Percentiles rank a stretch among this genome's conserved stretches.
Evolutionary conservation across 2,113 vertebrate species (phyloP).

Genomic region (Microtus ochrogaster): DNA sequence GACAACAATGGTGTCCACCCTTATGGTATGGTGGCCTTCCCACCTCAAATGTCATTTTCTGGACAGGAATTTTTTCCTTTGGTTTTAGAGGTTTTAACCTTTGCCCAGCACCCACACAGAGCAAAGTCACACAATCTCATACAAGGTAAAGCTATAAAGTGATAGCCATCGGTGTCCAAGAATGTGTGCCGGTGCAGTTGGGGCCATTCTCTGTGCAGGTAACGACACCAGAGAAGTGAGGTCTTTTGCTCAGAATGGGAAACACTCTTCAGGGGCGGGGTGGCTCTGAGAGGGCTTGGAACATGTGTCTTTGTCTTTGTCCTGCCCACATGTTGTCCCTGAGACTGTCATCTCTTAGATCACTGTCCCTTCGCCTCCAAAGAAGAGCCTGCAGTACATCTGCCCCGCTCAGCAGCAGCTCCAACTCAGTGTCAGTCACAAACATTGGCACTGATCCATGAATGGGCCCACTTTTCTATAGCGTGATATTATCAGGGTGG

Average conservation of each 20-base stretch:
- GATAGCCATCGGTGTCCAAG: neutral
- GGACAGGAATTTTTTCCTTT: neutral
- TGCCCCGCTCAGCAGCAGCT: rapidly evolving
- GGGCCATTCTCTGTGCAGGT: rapidly evolving
- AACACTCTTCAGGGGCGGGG: rapidly evolving
- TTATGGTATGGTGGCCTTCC: neutral
- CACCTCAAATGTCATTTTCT: neutral
- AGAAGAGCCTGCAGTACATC: rapidly evolving
- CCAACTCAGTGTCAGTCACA: too few relatives aligned
- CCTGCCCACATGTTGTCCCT: rapidly evolving
- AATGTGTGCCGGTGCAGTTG: rapidly evolving
- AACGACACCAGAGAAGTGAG: rapidly evolving
- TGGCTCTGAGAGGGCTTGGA: rapidly evolving
- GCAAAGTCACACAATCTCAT: neutral
- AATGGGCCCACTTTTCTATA: too few relatives aligned
- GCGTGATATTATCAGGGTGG: too few relatives aligned
- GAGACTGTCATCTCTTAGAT: rapidly evolving
- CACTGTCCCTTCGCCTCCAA: neutral
- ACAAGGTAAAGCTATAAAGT: neutral
- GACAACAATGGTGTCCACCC: neutral
- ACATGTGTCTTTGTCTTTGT: rapidly evolving
- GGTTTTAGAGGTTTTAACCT: neutral
- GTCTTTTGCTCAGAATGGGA: rapidly evolving
- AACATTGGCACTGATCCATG: neutral
- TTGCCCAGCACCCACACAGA: neutral